phyloP scores from a whole-genome alignment of 2,888 invertebrate species.

The Apamea crenata region DNA sequence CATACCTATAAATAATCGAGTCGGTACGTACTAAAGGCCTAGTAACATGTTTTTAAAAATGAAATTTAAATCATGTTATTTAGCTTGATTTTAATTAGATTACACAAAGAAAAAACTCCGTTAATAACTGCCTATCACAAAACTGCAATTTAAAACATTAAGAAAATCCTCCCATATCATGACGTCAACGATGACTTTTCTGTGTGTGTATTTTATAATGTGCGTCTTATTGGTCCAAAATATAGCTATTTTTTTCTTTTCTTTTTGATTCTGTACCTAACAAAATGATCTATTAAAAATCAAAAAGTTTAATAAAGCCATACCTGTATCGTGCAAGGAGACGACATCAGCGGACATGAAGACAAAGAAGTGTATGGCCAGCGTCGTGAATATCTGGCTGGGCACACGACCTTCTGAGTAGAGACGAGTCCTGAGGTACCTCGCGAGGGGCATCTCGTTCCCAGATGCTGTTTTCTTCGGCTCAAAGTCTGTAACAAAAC shows the following conservation, averaged over 20 bases:
- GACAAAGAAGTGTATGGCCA: constrained; percentile 70
- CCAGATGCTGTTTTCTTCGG: constrained; percentile 72
- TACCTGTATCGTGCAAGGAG: constrained; percentile 78
- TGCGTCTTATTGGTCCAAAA: not conserved
- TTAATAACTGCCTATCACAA: not conserved
- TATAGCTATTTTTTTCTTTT: not conserved
- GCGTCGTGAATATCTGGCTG: constrained; percentile 67
- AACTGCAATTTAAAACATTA: not conserved
- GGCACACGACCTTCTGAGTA: constrained; percentile 73
- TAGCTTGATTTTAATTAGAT: not conserved
- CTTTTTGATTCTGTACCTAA: not conserved
- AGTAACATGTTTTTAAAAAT: not conserved
- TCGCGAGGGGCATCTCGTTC: constrained; percentile 67
- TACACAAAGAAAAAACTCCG: not conserved
- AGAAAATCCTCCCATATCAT: not conserved
- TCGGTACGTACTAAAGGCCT: not conserved
- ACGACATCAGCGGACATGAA: constrained; percentile 72
- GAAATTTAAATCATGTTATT: no score
- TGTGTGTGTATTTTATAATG: not conserved
- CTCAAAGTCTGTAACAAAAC: constrained; percentile 63
- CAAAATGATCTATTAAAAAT: not conserved
- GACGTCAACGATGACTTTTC: not conserved
- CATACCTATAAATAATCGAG: not conserved
- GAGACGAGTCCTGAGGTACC: constrained; percentile 71
- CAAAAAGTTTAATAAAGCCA: not conserved